phyloP scores from a whole-genome alignment of 2,797 vertebrate species.

The Lates japonicus region DNA sequence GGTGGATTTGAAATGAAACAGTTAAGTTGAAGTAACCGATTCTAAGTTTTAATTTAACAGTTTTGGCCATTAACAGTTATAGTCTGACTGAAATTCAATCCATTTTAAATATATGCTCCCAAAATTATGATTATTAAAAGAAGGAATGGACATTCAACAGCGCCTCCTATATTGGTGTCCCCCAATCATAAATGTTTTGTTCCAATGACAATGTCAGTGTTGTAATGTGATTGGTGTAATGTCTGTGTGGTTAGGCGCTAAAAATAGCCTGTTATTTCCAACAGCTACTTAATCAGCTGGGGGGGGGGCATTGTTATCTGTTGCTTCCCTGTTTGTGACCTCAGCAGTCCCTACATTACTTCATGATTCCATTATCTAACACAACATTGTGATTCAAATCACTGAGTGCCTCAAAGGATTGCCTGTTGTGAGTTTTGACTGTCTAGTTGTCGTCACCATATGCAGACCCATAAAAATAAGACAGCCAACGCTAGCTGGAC shows the following conservation, averaged over 20 bases:
- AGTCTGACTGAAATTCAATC: background rate
- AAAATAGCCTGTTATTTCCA: background rate
- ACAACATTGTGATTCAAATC: background rate
- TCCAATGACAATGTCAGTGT: background rate
- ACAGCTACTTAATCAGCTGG: conserved; percentile 11
- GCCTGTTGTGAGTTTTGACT: background rate
- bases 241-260: background rate
- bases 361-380: background rate
- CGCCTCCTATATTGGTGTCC: background rate
- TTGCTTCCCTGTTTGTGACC: background rate
- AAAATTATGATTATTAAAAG: background rate
- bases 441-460: background rate
- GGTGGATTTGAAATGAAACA: background rate
- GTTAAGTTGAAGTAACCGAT: background rate
- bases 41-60: background rate
- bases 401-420: background rate
- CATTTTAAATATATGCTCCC: background rate
- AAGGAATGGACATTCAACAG: background rate
- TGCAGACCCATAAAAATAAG: background rate
- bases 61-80: too few relatives aligned
- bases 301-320: background rate
- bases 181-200: background rate
- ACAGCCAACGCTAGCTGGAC: background rate
- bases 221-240: conserved; percentile 5
- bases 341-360: background rate